phyloP scores from a whole-genome alignment of 2,888 invertebrate genomes.

The Thymelicus acteon region DNA sequence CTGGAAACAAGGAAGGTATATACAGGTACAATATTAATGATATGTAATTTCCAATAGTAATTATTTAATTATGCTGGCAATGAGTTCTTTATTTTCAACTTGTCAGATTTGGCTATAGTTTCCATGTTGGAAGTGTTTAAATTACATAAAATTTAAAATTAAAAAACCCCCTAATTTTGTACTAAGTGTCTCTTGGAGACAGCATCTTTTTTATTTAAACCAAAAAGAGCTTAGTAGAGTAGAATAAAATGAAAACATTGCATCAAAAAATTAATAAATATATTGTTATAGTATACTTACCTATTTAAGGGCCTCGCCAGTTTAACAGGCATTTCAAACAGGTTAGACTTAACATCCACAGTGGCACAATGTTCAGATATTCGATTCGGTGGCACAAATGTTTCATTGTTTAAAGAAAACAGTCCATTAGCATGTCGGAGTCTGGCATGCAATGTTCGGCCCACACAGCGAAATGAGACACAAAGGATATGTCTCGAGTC shows the following conservation, averaged over 20 bases:
- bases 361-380: slow-evolving; percentile 81
- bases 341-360: slow-evolving; percentile 76
- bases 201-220: too few species aligned
- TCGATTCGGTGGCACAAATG: slow-evolving; percentile 79
- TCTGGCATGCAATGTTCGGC: slow-evolving; percentile 88
- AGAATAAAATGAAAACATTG: too few species aligned
- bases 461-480: slow-evolving; percentile 89
- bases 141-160: too few species aligned
- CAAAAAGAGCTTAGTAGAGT: too few species aligned
- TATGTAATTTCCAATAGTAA: too few species aligned
- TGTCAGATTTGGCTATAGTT: too few species aligned
- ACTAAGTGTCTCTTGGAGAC: too few species aligned
- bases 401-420: slow-evolving; percentile 86
- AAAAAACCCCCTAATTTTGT: too few species aligned
- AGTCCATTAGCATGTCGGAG: slow-evolving; percentile 89
- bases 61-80: too few species aligned
- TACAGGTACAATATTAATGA: too few species aligned
- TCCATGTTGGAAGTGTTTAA: too few species aligned
- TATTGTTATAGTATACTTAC: slow-evolving; percentile 63
- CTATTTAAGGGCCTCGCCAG: slow-evolving; percentile 79
- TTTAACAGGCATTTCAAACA: slow-evolving; percentile 80
- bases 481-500: slow-evolving; percentile 88
- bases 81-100: too few species aligned
- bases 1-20: slow-evolving; percentile 63
- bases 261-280: neutral